Evolutionary conservation across 2,797 vertebrate species (phyloP).

Genomic region (Sebastes baramenuke): DNA sequence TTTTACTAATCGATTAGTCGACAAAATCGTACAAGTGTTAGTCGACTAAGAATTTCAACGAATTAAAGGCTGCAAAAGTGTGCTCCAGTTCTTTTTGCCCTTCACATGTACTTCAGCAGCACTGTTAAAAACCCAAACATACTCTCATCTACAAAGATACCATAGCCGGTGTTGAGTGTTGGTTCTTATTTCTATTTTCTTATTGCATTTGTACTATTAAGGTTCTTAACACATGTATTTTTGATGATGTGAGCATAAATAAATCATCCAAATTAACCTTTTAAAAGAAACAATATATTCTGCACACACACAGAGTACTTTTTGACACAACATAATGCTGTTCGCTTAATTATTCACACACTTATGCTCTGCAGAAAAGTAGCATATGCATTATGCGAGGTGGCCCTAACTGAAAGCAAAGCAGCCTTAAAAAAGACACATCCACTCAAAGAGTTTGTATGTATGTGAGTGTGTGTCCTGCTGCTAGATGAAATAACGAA

Average conservation of each 20-base stretch:
- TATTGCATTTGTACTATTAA: slow-evolving; percentile 38
- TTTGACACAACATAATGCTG: background rate
- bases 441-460: background rate
- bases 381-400: background rate
- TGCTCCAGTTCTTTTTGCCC: too few species aligned
- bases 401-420: background rate
- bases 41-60: too few species aligned
- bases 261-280: slow-evolving; percentile 40
- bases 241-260: slow-evolving; percentile 55
- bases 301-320: background rate
- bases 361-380: slow-evolving; percentile 4
- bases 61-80: background rate
- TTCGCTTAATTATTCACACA: slow-evolving; percentile 32
- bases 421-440: background rate
- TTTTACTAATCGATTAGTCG: too few species aligned
- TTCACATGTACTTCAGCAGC: background rate
- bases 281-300: slow-evolving; percentile 24
- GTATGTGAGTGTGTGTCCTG: slow-evolving; percentile 2
- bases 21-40: too few species aligned
- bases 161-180: background rate
- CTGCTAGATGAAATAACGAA: slow-evolving; percentile 4
- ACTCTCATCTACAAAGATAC: background rate
- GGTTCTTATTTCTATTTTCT: background rate
- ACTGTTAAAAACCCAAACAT: background rate
- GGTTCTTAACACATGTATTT: slow-evolving; percentile 40